Conservation (phyloP, 2,888 invertebrate genomes). For the Caenorhabditis afra region DNA sequence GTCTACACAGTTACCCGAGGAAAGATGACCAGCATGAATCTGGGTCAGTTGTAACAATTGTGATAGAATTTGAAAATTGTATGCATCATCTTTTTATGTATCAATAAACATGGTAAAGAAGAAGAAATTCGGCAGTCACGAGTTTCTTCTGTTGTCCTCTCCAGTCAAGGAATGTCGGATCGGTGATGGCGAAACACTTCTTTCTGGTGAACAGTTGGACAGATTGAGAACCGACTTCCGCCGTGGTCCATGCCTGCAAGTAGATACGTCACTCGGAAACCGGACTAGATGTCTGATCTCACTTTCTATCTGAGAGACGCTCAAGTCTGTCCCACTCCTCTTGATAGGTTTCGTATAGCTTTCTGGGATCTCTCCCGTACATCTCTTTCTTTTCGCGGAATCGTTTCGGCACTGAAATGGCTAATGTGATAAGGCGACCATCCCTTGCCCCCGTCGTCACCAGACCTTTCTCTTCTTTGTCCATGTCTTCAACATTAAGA, state of each 20-base stretch:
- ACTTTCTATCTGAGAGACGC: slow-evolving; percentile 67
- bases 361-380: slow-evolving; percentile 77
- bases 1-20: no score
- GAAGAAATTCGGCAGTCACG: slow-evolving; percentile 7
- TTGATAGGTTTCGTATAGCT: slow-evolving; percentile 78
- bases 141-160: slow-evolving; percentile 48
- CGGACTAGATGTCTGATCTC: neutral
- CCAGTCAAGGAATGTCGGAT: slow-evolving; percentile 46
- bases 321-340: slow-evolving; percentile 79
- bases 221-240: slow-evolving; percentile 66
- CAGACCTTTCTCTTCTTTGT: slow-evolving; percentile 54
- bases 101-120: neutral
- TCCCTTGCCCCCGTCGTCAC: neutral
- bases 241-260: slow-evolving; percentile 60
- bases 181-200: slow-evolving; percentile 62
- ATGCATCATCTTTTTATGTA: no score
- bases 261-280: no score
- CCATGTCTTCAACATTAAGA: slow-evolving; percentile 22
- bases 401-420: slow-evolving; percentile 70
- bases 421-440: neutral
- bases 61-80: no score
- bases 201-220: slow-evolving; percentile 56
- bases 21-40: no score
- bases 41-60: no score
- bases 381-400: slow-evolving; percentile 79